Percentiles rank a stretch among this genome's conserved stretches.
phyloP scores from a whole-genome alignment of 2,797 vertebrate genomes.

The Arnoldichthys spilopterus region DNA sequence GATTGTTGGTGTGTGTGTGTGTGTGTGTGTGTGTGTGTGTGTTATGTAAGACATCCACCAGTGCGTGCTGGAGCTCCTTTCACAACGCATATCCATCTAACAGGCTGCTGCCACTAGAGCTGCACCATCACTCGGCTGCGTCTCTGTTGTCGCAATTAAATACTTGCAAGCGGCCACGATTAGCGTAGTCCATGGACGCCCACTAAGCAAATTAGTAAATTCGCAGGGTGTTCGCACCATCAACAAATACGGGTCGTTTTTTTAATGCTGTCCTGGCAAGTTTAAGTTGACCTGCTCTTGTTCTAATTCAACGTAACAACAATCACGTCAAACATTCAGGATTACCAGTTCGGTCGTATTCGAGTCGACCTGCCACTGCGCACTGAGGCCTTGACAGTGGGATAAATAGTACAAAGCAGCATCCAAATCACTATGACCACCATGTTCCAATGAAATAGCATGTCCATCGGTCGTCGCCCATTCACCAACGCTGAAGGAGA shows the following conservation, averaged over 20 bases:
- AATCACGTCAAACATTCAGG: too few relatives aligned
- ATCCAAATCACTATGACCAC: background rate
- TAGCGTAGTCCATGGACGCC: background rate
- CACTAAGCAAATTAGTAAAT: background rate
- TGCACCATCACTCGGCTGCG: background rate
- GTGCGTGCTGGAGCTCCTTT: constrained; percentile 25
- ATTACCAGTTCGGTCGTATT: too few relatives aligned
- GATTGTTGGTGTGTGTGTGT: background rate
- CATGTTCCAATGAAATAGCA: background rate
- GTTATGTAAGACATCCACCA: constrained; percentile 25
- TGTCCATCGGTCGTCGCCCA: background rate
- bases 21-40: too few relatives aligned
- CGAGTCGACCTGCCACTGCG: too few relatives aligned
- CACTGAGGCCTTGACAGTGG: background rate
- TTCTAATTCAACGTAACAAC: too few relatives aligned
- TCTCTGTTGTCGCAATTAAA: background rate
- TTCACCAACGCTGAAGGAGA: background rate
- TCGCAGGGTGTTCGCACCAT: background rate
- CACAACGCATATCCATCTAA: constrained; percentile 12
- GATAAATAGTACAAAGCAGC: background rate
- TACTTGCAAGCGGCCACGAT: background rate
- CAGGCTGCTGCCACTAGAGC: background rate
- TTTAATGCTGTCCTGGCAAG: too few relatives aligned
- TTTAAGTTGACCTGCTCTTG: too few relatives aligned
- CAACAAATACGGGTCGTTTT: background rate